Evolutionary conservation across 2,888 invertebrate species (phyloP).

Genomic region (Acleris literana): DNA sequence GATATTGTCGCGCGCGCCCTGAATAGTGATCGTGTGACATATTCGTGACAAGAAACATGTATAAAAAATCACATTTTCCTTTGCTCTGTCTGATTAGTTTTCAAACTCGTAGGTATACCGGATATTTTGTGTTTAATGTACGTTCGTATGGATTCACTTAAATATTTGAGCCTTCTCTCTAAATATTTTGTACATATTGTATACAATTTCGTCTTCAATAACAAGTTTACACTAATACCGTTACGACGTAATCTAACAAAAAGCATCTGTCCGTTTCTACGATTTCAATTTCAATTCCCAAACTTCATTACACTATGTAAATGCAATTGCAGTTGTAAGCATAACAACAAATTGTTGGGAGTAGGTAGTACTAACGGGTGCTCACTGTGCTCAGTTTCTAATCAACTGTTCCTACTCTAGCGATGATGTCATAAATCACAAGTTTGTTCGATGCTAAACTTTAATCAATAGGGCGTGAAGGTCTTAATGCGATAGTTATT

Average conservation of each 20-base stretch:
- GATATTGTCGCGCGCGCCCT: slow-evolving; percentile 52
- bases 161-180: no score
- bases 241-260: no score
- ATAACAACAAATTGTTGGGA: slow-evolving; percentile 2
- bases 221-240: no score
- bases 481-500: slow-evolving; percentile 41
- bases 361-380: neutral
- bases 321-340: slow-evolving; percentile 5
- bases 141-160: no score
- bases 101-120: neutral
- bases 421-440: slow-evolving; percentile 35
- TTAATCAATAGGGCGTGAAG: slow-evolving; percentile 37
- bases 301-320: slow-evolving; percentile 13
- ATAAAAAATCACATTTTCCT: slow-evolving; percentile 30
- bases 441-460: slow-evolving; percentile 27
- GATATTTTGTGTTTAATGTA: no score
- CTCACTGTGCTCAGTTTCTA: slow-evolving; percentile 1
- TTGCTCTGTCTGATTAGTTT: slow-evolving; percentile 20
- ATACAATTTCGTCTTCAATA: no score
- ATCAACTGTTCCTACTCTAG: slow-evolving; percentile 20
- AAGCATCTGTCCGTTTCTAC: neutral
- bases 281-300: slow-evolving; percentile 6
- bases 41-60: slow-evolving; percentile 36
- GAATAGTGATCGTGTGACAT: slow-evolving; percentile 51
- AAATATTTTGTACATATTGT: no score